Evolutionary conservation across 30 jellyfish, hydroid and myxozoan species (phyloP), one percentile per base, ranked within the genome.

Genomic region (Sanderia malayensis): DNA sequence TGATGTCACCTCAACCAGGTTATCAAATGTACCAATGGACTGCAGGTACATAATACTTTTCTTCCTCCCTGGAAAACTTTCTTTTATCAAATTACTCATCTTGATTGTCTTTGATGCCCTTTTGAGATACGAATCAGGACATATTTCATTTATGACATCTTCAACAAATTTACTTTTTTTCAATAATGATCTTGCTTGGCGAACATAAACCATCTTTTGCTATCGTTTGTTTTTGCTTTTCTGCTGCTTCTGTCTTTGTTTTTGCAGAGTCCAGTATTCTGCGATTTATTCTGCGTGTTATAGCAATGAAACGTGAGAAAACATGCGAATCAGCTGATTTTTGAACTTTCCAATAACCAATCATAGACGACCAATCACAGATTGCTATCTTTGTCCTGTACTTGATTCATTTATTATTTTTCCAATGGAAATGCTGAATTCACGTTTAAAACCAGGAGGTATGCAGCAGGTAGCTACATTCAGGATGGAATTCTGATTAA

Each of bases 1-100:
- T 41, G 55, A 41, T 41, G 55, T 41, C 55, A 41, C 55, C 55
- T 41, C 55, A 41, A 41, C 55, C 55, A 41, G 55, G 55, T 41
- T 15, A 41, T 41, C 55, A 41, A 41, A 41, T 41, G 55, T 15
- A 41, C 55, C 55, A 41, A 41, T 41, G 55, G 55, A 41, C 55
- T 41, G 55, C 55, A 41, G 55, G 55, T 41, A 41, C 15, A 41
- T 41, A 41, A 41, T 41, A 41, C 55, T 41, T 41, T 41, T 41
- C 55, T 41, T 41, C 55, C 15, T 41, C 55, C 15, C 15, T 41
- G 55, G 55, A 41, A 41, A 41, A 41, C 15, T 41, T 41, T 41
- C 55, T 41, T 41, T 41, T 41, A 41, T 41, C 55, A 41, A 41
- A 41, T 41, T 15, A 41, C 55, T 41, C 55, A 41, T 41, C 55